These are phyloP conservation scores for Pelodiscus sinensis DNA, from an alignment of 2,113 vertebrate species.

Conservation along the genomic window DNA sequence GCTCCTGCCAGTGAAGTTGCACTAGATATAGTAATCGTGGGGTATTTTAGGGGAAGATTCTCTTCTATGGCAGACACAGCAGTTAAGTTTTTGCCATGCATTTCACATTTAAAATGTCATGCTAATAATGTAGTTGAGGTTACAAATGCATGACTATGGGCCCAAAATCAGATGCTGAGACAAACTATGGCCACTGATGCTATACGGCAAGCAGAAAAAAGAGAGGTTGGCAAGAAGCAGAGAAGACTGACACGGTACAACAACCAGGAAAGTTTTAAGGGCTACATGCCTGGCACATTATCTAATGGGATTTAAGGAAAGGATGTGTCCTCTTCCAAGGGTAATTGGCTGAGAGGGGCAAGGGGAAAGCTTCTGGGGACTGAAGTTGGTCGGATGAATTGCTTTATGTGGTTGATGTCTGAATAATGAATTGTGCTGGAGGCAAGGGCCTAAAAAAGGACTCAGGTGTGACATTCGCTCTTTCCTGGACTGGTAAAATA, in stretches of 20 bases:
- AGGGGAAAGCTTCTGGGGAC: neutral
- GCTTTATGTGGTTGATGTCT: neutral
- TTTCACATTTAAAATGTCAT: neutral
- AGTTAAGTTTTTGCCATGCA: neutral
- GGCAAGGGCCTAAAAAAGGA: neutral
- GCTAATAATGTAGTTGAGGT: neutral
- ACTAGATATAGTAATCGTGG: neutral
- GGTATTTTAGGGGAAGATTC: neutral
- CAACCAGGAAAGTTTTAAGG: neutral
- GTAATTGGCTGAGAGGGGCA: neutral
- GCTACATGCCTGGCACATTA: neutral
- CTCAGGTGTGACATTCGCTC: neutral
- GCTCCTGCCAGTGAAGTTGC: neutral
- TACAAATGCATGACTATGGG: neutral
- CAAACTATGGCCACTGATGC: neutral
- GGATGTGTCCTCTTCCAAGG: neutral
- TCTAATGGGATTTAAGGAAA: neutral
- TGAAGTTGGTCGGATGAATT: neutral
- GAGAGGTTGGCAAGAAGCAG: neutral
- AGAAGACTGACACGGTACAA: neutral
- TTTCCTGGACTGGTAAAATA: neutral
- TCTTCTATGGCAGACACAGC: neutral
- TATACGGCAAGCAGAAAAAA: neutral
- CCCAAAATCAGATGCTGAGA: neutral
- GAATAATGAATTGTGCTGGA: neutral